Conservation (phyloP, 2,113 vertebrate genomes). For the Vulpes vulpes region DNA sequence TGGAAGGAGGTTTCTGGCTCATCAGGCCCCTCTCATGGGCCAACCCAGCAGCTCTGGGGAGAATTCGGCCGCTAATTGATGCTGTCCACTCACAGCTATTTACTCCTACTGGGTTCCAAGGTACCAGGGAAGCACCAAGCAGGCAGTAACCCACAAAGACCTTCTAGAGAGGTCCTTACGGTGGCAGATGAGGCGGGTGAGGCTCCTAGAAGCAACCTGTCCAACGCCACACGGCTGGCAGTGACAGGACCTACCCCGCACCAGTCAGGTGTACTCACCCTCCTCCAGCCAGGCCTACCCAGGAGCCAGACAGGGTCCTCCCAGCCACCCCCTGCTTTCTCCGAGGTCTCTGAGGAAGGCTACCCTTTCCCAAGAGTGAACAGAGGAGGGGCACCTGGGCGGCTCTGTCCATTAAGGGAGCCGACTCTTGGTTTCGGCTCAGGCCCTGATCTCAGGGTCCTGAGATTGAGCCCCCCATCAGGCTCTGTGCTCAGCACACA, state of each 20-base stretch:
- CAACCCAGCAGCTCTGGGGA: background rate
- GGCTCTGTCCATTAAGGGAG: background rate
- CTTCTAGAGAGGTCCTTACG: fast-evolving
- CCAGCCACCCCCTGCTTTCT: background rate
- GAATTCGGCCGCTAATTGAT: fast-evolving
- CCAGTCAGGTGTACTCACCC: fast-evolving
- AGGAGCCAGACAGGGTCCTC: background rate
- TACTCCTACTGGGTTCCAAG: background rate
- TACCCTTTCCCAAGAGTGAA: background rate
- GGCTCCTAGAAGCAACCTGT: background rate
- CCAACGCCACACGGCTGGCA: background rate
- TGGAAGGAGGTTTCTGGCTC: background rate
- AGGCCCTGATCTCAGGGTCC: background rate
- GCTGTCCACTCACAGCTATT: too few species aligned
- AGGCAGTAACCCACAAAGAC: fast-evolving
- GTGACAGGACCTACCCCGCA: fast-evolving
- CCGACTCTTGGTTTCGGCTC: background rate
- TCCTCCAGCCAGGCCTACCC: fast-evolving
- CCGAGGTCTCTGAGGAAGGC: background rate
- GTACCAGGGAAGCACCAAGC: background rate
- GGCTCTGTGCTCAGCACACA: background rate
- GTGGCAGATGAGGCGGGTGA: background rate
- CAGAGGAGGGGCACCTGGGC: background rate
- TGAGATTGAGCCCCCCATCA: background rate
- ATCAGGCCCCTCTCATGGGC: background rate